Conservation (phyloP, 2,797 vertebrate genomes). For the Psittacula derbiana region DNA sequence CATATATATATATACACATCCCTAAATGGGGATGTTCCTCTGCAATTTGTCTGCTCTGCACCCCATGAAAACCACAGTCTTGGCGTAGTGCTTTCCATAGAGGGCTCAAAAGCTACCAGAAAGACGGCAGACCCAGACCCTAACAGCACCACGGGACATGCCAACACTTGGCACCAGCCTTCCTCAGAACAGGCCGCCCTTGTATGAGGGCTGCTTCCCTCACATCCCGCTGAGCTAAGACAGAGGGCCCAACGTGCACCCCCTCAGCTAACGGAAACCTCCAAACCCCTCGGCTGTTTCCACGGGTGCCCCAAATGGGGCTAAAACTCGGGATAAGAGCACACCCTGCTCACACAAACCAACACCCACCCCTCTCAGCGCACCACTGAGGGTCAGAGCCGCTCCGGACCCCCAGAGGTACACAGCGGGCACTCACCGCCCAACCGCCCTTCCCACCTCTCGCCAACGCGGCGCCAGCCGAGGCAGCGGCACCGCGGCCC, state of each 20-base stretch:
- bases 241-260: rapidly evolving
- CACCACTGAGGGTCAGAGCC: no score
- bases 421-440: rapidly evolving
- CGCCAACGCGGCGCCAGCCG: no score
- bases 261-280: no score
- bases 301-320: not conserved
- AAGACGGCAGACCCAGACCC: not conserved
- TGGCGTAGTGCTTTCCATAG: rapidly evolving
- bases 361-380: not conserved
- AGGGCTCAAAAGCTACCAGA: not conserved
- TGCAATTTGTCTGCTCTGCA: no score
- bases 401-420: rapidly evolving
- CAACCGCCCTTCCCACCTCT: no score
- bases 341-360: not conserved
- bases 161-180: not conserved
- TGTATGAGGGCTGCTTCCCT: not conserved
- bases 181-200: rapidly evolving
- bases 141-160: rapidly evolving
- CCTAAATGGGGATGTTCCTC: not conserved
- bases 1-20: not conserved
- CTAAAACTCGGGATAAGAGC: not conserved
- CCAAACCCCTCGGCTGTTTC: rapidly evolving
- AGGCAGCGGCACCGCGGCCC: not conserved
- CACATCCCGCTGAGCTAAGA: no score
- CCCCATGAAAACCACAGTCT: not conserved